phyloP scores from a whole-genome alignment of 2,888 invertebrate species.

The Agrotis clavis region DNA sequence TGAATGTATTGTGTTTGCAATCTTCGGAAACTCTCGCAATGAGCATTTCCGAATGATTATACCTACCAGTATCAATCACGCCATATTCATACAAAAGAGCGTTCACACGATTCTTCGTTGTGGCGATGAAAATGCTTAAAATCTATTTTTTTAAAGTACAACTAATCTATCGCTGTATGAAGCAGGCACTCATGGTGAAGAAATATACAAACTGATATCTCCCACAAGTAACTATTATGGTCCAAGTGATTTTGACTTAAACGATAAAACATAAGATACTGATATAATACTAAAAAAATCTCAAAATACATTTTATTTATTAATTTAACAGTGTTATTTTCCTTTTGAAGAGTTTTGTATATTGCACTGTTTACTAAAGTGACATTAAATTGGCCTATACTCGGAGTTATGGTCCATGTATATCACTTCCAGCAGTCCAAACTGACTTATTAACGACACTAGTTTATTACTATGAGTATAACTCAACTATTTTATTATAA shows the following conservation, averaged over 20 bases:
- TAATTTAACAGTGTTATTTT: slow-evolving; percentile 39
- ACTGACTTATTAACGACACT: slow-evolving; percentile 6
- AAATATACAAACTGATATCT: slow-evolving; percentile 58
- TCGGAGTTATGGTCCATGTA: slow-evolving; percentile 26
- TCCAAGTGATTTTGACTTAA: slow-evolving; percentile 31
- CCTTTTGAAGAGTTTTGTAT: slow-evolving; percentile 25
- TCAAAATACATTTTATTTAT: slow-evolving; percentile 63
- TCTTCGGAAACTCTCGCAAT: slow-evolving; percentile 12
- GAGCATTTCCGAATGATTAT: slow-evolving; percentile 1
- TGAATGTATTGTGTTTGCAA: slow-evolving; percentile 19
- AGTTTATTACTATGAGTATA: slow-evolving; percentile 31
- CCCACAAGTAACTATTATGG: slow-evolving; percentile 49
- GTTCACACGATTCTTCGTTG: slow-evolving; percentile 65
- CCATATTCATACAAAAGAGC: slow-evolving; percentile 55
- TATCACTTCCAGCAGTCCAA: slow-evolving; percentile 25
- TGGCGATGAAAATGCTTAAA: slow-evolving; percentile 64
- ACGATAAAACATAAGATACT: slow-evolving; percentile 60
- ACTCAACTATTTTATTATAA: slow-evolving; percentile 6
- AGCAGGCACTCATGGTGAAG: slow-evolving; percentile 82
- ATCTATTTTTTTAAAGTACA: slow-evolving; percentile 61
- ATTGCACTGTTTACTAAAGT: slow-evolving; percentile 35
- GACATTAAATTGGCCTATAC: slow-evolving; percentile 3
- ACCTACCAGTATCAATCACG: slow-evolving; percentile 18
- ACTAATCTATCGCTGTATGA: slow-evolving; percentile 70
- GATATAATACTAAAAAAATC: slow-evolving; percentile 69